Base-by-base conservation (phyloP, 2,888 invertebrate genomes). In the Macrosiphum euphorbiae region DNA sequence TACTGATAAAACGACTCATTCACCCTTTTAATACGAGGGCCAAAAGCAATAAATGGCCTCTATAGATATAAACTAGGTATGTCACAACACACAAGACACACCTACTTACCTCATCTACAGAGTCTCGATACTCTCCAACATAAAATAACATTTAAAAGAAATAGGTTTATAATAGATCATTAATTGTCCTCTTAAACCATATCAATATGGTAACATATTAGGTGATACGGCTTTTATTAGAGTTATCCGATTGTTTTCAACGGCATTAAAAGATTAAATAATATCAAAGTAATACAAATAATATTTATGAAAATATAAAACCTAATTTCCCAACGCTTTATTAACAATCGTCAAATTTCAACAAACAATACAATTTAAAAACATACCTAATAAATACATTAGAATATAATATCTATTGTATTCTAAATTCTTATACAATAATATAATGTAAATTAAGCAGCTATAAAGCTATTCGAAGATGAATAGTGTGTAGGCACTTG, bases 1-100 rank as follows among this genome's bases (percentile, higher is more conserved):
- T 88, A 61, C 58, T 90, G 94, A 94, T 94, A 94, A 94, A 94
- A 94, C 86, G 94, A 94, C 86, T 94, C 67, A 35, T 94, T 94
- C 61, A 52, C 85, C 61, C 90, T 86, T 94, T 94, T 94, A 90
- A 94, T 86, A 94, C 61, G 50, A 16, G 58, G 86, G 90, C 85
- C 86, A 94, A 94, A 88, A 90, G 86, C 94, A 67, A 94, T 94
- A 94, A 90, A 94, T 94, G 86, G 61, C 61, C 85, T 93, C 35
- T n/a, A 47, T 58, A 90, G 50, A 94, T 86, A 94, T 93, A 94
- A 87, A 94, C 90, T 90, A 86, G 67, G 90, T 90, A 41, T 86
- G 61, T 90, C 52, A 90, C 90, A 85, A 90, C 61, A 90, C 58
- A 61, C 55, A 26, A 61, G 44, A 85, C 85, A 94, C 94, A 85